Evolutionary conservation across 2,888 invertebrate genomes (phyloP), one percentile per base, ranked within the genome.

Genomic region (Mesoligia furuncula): DNA sequence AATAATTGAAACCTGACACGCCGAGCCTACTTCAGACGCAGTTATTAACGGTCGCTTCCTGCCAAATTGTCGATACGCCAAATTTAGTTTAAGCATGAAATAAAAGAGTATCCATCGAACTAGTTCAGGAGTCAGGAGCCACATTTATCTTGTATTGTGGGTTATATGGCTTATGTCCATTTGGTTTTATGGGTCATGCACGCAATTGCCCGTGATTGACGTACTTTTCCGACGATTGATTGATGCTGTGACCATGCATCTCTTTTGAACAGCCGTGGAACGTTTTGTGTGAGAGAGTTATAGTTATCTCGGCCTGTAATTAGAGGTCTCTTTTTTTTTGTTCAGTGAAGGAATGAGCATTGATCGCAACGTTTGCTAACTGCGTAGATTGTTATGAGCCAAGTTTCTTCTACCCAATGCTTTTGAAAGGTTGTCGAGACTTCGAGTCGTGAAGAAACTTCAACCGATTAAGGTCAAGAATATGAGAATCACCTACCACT

Each of bases 11-110:
- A 51, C 24, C 45, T 48, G 59, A 27, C 39, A 42, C 73, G 24
- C 42, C 15, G 36, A 45, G 4, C 9, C 24, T 54, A 8, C 17
- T 69, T 27, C n/a, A 62, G 8, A 76, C 31, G 42, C 48, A 57
- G 73, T 67, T 74, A 79, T 84, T 84, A 88, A 77, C 62, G 74
- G 73, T 75, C 64, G 65, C 57, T 57, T 77, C n/a, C 79, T 81
- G 84, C 88, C 86, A 86, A 88, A 86, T 84, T 77, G 75, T 79
- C 81, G 77, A 74, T 61, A 77, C 71, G 86, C 86, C 84, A 86
- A 88, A 86, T 77, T 75, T 79, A 79, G 80, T 85, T 79, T 77
- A 62, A 76, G 72, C 77, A 82, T 72, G 79, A 86, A 84, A 86
- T 86, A 86, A 86, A 81, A 72, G 27, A 67, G 51, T 75, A 73